Percentiles rank a stretch among this genome's conserved stretches.
phyloP scores from a whole-genome alignment of 2,113 vertebrate genomes.

The Noctilio leporinus region DNA sequence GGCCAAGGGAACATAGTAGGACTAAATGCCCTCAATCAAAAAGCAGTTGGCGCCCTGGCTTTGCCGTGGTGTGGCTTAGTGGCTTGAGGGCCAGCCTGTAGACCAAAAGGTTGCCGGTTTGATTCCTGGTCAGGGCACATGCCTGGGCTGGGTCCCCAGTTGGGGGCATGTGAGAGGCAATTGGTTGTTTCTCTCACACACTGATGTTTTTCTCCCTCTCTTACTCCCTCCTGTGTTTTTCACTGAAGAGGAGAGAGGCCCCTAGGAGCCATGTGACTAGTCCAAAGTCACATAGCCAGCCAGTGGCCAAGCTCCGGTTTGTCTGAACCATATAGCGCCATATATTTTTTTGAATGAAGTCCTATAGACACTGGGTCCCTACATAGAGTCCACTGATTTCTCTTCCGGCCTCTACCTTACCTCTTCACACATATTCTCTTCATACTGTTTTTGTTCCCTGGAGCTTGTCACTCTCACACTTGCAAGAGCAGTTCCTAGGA shows the following conservation, averaged over 20 bases:
- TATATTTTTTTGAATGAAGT: neutral
- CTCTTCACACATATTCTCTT: neutral
- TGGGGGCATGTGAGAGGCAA: too few species aligned
- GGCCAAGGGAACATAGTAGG: neutral
- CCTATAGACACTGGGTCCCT: neutral
- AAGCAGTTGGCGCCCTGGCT: too few species aligned
- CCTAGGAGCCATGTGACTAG: neutral
- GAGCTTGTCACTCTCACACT: neutral
- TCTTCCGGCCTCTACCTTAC: neutral
- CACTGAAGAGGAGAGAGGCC: neutral
- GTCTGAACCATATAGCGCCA: neutral
- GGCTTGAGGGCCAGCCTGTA: too few species aligned
- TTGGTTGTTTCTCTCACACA: too few species aligned
- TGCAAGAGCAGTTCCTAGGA: neutral
- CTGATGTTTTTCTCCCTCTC: too few species aligned
- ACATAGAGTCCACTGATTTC: neutral
- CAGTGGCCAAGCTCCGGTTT: neutral
- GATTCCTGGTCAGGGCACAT: too few species aligned
- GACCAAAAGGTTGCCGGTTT: too few species aligned
- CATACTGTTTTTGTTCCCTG: neutral
- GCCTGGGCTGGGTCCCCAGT: too few species aligned
- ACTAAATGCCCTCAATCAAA: neutral
- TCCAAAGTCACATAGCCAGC: neutral
- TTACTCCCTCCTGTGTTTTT: too few species aligned
- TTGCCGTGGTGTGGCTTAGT: too few species aligned